These are phyloP conservation scores for Myoxocephalus aenaeus DNA, from an alignment of 2,797 vertebrate species.

Conservation along the genomic window DNA sequence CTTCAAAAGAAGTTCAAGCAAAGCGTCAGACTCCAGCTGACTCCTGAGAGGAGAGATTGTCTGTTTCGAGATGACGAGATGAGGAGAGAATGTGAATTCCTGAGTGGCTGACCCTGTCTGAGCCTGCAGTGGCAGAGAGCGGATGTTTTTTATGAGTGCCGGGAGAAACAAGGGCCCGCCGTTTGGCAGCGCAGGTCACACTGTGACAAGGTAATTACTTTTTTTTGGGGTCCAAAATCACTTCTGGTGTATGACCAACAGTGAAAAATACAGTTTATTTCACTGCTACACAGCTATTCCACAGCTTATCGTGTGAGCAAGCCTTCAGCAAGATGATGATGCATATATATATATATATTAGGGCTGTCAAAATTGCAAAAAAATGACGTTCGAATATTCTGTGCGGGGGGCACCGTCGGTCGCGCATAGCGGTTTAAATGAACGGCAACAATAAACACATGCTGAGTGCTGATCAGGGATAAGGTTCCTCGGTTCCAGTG, in stretches of 20 bases:
- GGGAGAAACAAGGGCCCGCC: not conserved
- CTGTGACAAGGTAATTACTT: not conserved
- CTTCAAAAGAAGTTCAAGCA: not conserved
- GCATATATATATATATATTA: too few species aligned
- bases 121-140: conserved; percentile 2
- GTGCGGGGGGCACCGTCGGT: too few species aligned
- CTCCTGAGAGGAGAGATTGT: not conserved
- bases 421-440: too few species aligned
- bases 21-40: not conserved
- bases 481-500: too few species aligned
- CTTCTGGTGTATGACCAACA: not conserved
- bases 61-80: not conserved
- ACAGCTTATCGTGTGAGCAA: not conserved
- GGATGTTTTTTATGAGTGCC: conserved; percentile 12
- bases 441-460: too few species aligned
- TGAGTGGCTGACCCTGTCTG: conserved; percentile 19
- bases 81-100: not conserved
- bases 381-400: too few species aligned
- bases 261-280: conserved; percentile 4
- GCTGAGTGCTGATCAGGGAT: too few species aligned
- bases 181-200: not conserved
- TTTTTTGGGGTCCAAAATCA: not conserved
- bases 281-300: not conserved
- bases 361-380: too few species aligned
- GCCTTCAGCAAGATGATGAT: not conserved